These are phyloP conservation scores for Tribolium freemani DNA, from an alignment of 2,888 invertebrate genomes.

Conservation along the genomic window DNA sequence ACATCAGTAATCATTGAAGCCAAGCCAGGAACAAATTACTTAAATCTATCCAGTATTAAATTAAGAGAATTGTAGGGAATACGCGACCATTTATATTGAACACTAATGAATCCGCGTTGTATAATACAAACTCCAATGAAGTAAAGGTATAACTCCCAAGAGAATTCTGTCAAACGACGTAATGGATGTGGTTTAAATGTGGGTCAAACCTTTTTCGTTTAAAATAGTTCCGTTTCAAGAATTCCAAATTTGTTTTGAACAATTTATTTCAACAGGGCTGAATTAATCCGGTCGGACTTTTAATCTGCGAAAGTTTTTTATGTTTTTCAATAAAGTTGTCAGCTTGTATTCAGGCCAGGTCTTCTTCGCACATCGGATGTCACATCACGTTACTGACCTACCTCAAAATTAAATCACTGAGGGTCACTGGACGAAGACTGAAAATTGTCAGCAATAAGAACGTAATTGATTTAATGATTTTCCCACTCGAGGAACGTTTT, in stretches of 20 bases:
- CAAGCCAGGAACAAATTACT: background rate
- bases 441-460: conserved; percentile 22
- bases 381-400: conserved; percentile 39
- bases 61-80: background rate
- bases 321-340: conserved; percentile 5
- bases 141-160: conserved; percentile 2
- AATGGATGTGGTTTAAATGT: conserved; percentile 31
- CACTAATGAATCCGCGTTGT: background rate
- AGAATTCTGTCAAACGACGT: conserved; percentile 15
- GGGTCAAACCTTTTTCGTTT: conserved; percentile 30
- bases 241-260: conserved; percentile 23
- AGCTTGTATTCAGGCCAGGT: background rate
- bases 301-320: conserved; percentile 4
- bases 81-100: background rate
- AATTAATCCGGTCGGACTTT: conserved; percentile 1
- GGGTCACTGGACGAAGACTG: conserved; percentile 29
- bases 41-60: background rate
- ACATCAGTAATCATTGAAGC: background rate
- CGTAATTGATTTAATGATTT: conserved; percentile 30
- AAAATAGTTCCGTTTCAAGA: conserved; percentile 15
- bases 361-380: conserved; percentile 14
- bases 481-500: conserved; percentile 18
- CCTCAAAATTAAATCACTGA: conserved; percentile 32
- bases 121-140: conserved; percentile 2
- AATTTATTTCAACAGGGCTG: conserved; percentile 15